A percentile compares a stretch with the other conserved stretches of the same genome.
Conservation (phyloP, 2,113 vertebrate species). For the Paramormyrops kingsleyae region DNA sequence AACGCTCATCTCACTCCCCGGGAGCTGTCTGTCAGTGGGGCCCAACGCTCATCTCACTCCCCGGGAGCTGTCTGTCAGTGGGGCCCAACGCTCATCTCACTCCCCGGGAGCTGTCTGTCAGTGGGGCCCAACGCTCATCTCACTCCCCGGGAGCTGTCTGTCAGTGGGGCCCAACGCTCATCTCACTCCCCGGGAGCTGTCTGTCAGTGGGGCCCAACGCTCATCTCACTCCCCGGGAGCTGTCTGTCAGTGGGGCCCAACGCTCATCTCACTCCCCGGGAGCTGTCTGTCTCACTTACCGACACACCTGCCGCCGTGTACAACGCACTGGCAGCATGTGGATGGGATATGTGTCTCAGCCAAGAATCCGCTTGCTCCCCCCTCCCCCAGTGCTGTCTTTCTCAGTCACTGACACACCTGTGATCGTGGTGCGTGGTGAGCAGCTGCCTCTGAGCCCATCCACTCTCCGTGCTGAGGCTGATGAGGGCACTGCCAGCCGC, state of each 20-base stretch:
- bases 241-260: neutral
- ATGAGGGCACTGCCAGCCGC: neutral
- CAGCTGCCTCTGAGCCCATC: neutral
- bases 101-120: neutral
- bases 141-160: neutral
- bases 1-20: neutral
- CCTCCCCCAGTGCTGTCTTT: neutral
- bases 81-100: neutral
- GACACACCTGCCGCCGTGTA: neutral
- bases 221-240: neutral
- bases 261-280: neutral
- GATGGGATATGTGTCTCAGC: neutral
- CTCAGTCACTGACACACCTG: neutral
- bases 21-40: neutral
- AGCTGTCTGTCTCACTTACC: neutral
- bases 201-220: neutral
- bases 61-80: neutral
- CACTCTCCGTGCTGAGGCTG: neutral
- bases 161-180: neutral
- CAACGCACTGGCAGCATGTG: neutral
- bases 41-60: neutral
- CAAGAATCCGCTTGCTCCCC: neutral
- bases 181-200: neutral
- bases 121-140: neutral
- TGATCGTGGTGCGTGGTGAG: constrained; percentile 4